A percentile compares a stretch with the other conserved stretches of the same genome.
Conservation (phyloP, 2,113 vertebrate genomes). For the Nothocercus nigrocapillus region DNA sequence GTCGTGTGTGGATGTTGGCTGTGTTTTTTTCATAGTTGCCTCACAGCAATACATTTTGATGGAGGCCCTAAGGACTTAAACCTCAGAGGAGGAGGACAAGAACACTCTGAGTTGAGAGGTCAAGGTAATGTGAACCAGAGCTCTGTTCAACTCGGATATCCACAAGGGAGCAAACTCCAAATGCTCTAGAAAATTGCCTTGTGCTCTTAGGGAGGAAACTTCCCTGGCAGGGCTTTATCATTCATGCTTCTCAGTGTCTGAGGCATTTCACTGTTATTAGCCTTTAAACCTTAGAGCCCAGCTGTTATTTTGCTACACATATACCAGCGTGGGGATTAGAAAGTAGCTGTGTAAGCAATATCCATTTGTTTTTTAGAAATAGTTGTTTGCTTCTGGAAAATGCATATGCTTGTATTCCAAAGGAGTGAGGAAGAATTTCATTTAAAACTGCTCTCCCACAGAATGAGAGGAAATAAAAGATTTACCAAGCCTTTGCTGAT, state of each 20-base stretch:
- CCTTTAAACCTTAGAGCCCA: neutral
- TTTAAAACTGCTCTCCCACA: neutral
- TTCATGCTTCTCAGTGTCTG: neutral
- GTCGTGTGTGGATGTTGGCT: neutral
- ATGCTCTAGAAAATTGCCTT: neutral
- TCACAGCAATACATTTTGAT: constrained; percentile 47
- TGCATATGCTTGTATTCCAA: neutral
- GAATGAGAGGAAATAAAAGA: neutral
- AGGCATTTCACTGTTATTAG: neutral
- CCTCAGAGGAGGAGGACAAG: neutral
- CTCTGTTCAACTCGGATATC: neutral
- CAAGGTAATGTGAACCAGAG: neutral
- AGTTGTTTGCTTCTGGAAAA: neutral
- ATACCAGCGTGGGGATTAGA: rapidly evolving
- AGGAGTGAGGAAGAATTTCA: neutral
- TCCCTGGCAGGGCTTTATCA: neutral
- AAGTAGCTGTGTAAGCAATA: rapidly evolving
- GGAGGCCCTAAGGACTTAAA: constrained; percentile 42
- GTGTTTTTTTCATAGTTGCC: neutral
- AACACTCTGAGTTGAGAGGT: neutral
- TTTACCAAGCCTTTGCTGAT: neutral
- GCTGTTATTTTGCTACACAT: neutral
- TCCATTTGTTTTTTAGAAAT: too few species aligned
- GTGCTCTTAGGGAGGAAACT: neutral
- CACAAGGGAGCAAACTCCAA: neutral